Evolutionary conservation across 2,888 invertebrate species (phyloP).

Genomic region (Trachelus stipa): DNA sequence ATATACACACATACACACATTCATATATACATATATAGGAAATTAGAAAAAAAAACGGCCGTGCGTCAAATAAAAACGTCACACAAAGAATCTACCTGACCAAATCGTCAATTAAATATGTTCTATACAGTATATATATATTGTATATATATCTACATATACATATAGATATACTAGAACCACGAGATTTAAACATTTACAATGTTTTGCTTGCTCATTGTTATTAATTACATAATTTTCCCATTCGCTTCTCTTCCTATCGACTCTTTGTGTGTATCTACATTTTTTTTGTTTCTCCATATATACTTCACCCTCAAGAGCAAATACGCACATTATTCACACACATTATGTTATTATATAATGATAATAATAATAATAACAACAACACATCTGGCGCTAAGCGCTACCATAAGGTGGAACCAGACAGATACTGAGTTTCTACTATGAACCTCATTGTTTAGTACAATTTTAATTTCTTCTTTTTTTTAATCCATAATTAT

Average conservation of each 20-base stretch:
- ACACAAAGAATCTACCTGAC: too few species aligned
- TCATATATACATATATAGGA: too few species aligned
- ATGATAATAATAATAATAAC: neutral
- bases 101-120: too few species aligned
- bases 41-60: too few species aligned
- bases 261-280: neutral
- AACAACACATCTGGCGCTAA: neutral
- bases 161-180: neutral
- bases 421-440: neutral
- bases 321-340: neutral
- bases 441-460: neutral
- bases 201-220: neutral
- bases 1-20: neutral
- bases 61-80: too few species aligned
- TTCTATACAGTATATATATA: too few species aligned
- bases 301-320: neutral
- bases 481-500: neutral
- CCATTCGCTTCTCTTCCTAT: neutral
- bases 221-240: neutral
- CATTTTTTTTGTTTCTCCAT: neutral
- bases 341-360: neutral
- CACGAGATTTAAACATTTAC: neutral
- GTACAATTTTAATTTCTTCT: neutral
- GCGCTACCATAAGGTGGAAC: neutral
- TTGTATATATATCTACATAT: too few species aligned